phyloP scores from a whole-genome alignment of 2,797 vertebrate species.

The Peromyscus attwateri region DNA sequence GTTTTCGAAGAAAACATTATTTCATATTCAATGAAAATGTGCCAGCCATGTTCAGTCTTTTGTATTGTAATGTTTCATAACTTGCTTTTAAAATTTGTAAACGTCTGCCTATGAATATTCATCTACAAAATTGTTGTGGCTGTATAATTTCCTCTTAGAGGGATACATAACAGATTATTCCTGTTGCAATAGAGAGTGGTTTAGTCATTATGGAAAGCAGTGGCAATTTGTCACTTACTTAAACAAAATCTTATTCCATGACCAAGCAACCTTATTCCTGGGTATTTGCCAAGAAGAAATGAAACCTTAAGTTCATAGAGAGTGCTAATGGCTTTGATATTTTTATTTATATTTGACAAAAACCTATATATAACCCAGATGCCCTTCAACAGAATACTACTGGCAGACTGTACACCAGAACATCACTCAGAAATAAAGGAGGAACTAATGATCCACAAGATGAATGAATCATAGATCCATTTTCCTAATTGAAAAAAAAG shows the following conservation, averaged over 20 bases:
- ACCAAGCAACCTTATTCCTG: not conserved
- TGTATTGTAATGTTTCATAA: slow-evolving; percentile 2
- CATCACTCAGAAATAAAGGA: not conserved
- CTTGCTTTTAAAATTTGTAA: slow-evolving; percentile 43
- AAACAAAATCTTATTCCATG: not conserved
- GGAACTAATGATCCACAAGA: not conserved
- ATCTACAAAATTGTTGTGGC: not conserved
- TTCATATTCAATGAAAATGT: slow-evolving; percentile 8
- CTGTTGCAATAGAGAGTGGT: not conserved
- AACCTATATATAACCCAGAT: not conserved
- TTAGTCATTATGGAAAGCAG: not conserved
- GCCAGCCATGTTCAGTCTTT: not conserved
- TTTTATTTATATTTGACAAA: slow-evolving; percentile 2
- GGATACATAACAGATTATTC: slow-evolving; percentile 5
- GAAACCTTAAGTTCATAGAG: not conserved
- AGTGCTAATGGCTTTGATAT: not conserved
- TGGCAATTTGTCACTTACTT: not conserved
- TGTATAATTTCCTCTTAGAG: slow-evolving; percentile 9
- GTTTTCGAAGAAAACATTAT: not conserved
- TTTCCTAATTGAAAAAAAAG: not conserved
- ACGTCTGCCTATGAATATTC: slow-evolving; percentile 13
- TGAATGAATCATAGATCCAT: not conserved
- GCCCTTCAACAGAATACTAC: not conserved
- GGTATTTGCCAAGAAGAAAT: slow-evolving; percentile 10
- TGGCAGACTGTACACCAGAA: not conserved